Evolutionary conservation across 2,888 invertebrate genomes (phyloP), one percentile per base, ranked within the genome.

Genomic region (Eugnorisma glareosa): DNA sequence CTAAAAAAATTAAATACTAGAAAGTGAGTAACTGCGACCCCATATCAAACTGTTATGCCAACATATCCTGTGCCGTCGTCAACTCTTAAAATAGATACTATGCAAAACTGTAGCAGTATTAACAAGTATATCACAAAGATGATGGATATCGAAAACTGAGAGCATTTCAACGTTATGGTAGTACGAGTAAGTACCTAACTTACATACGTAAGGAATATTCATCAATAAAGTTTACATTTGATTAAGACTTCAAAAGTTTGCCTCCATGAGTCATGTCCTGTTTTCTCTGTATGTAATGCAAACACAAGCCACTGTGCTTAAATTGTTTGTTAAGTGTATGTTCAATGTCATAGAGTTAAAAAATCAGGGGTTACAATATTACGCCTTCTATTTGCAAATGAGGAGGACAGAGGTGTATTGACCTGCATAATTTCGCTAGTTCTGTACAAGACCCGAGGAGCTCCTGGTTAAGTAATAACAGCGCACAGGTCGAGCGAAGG

Each of bases 191-290:
- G 18, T 61, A 66, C 48, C 37, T 4, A 54, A 11, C 51, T n/a
- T n/a, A 51, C 24, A 10, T 51, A 51, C 24, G 4, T n/a, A 31
- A 37, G 48, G 15, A 48, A 37, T 40, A 61, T 61, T 43, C 28
- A 43, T 77, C 21, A 77, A 35, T 45, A 43, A 77, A 75, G 67
- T 71, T 80, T 54, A 67, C 61, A 74, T 81, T 75, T 81, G 75
- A 81, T 61, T 75, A 66, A 37, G 63, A 81, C 45, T 71, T 81
- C 31, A 13, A 67, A 64, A 82, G 13, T 81, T 81, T 61, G 37
- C 67, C 40, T 48, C 15, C 35, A 48, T 57, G 21, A 48, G 31
- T n/a, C 66, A 54, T 51, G 57, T 54, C 74, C 13, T 59, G 48
- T 66, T 73, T 78, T 51, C 57, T 48, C 48, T 71, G 35, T 28